Conservation (phyloP, 1,140 invertebrate genomes). For the Ceratosolen solmsi region DNA sequence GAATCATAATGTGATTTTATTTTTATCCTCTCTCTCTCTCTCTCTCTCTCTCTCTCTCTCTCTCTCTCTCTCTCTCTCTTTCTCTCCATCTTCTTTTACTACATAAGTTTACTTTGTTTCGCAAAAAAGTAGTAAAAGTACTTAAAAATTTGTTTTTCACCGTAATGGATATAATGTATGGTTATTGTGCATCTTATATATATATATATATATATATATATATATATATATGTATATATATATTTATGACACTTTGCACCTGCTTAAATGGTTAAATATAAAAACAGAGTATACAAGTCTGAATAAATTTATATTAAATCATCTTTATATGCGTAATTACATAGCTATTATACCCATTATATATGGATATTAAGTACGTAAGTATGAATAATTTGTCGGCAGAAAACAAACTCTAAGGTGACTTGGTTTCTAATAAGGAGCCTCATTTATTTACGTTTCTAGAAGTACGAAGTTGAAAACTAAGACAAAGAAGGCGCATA, state of each 20-base stretch:
- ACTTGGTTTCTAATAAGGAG: slow-evolving; percentile 9
- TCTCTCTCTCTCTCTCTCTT: too few relatives aligned
- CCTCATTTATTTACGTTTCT: slow-evolving; percentile 81
- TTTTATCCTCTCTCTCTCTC: too few relatives aligned
- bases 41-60: too few relatives aligned
- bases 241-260: neutral
- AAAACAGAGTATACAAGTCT: neutral
- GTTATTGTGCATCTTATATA: neutral
- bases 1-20: too few relatives aligned
- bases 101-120: neutral
- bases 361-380: slow-evolving; percentile 14
- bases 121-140: neutral
- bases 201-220: neutral
- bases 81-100: neutral
- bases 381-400: slow-evolving; percentile 30
- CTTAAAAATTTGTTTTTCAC: neutral
- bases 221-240: neutral
- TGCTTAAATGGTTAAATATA: slow-evolving; percentile 23
- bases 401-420: slow-evolving; percentile 26
- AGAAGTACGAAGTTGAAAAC: slow-evolving; percentile 92
- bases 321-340: slow-evolving; percentile 35
- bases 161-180: neutral
- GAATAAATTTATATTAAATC: slow-evolving; percentile 42
- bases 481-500: slow-evolving; percentile 88
- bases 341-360: slow-evolving; percentile 26